Evolutionary conservation across 2,113 vertebrate species (phyloP).

Genomic region (Elachura formosa): DNA sequence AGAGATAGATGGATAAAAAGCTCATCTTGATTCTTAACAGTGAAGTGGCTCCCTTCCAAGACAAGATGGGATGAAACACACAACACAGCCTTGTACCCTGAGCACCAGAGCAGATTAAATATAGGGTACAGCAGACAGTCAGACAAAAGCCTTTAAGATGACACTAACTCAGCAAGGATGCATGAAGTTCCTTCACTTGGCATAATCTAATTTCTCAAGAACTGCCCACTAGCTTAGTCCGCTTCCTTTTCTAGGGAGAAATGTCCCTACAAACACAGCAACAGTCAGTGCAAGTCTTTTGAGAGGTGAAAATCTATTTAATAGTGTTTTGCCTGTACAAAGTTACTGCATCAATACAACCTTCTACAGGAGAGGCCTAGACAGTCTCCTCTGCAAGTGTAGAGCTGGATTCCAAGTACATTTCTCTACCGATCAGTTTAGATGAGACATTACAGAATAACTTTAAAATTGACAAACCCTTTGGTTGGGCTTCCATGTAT

Average conservation of each 20-base stretch:
- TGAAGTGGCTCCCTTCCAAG: neutral
- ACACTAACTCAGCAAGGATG: neutral
- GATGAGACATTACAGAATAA: slow-evolving; percentile 18
- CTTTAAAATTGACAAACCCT: slow-evolving; percentile 80
- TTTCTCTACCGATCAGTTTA: neutral
- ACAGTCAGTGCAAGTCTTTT: neutral
- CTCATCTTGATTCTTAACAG: neutral
- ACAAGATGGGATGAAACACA: neutral
- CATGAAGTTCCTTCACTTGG: neutral
- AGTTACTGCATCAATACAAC: neutral
- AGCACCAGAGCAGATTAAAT: neutral
- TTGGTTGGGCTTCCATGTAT: slow-evolving; percentile 82
- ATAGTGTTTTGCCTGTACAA: slow-evolving; percentile 7
- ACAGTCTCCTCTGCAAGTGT: neutral
- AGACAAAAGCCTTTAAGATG: neutral
- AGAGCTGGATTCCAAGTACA: neutral
- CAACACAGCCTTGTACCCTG: accelerated
- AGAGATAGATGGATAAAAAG: neutral
- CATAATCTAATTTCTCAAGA: neutral
- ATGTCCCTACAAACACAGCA: neutral
- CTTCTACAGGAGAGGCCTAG: neutral
- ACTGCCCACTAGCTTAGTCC: neutral
- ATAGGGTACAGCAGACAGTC: neutral
- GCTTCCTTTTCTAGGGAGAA: neutral
- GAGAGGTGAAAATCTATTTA: neutral